A percentile compares a stretch with the other conserved stretches of the same genome.
Conservation (phyloP, 64 coral and sea anemone species). For the Porites australiensis region DNA sequence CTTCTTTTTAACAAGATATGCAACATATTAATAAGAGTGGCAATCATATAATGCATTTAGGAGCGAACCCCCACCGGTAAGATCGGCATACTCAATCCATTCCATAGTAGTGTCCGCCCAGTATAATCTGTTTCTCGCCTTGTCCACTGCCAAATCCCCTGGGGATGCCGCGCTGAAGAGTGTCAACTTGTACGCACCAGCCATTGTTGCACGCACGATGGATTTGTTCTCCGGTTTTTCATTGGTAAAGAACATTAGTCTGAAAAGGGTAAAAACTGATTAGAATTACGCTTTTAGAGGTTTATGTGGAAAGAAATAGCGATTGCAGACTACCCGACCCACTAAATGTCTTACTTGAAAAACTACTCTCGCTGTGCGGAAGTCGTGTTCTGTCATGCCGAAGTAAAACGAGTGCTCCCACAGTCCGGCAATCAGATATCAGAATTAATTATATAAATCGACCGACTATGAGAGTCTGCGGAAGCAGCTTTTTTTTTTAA, state of each 20-base stretch:
- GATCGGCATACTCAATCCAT: slow-evolving; percentile 65
- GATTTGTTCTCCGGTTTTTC: not conserved
- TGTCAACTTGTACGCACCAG: slow-evolving; percentile 7
- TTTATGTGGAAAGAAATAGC: too few species aligned
- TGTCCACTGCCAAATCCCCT: slow-evolving; percentile 78
- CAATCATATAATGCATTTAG: not conserved
- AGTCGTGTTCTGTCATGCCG: too few species aligned
- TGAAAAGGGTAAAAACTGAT: not conserved
- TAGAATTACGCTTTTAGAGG: not conserved
- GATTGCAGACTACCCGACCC: too few species aligned
- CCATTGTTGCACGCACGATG: slow-evolving; percentile 72
- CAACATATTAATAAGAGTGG: not conserved
- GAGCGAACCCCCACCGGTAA: slow-evolving; percentile 25
- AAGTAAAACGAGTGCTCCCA: too few species aligned
- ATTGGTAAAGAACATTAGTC: slow-evolving; percentile 87
- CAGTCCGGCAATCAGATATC: too few species aligned
- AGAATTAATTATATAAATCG: too few species aligned
- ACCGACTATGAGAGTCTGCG: too few species aligned
- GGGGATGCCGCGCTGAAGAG: slow-evolving; percentile 47
- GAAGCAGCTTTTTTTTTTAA: too few species aligned
- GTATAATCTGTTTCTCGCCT: slow-evolving; percentile 47
- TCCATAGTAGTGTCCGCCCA: slow-evolving; percentile 74
- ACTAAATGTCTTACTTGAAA: too few species aligned
- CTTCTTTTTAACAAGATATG: too few species aligned
- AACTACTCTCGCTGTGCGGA: too few species aligned